Evolutionary conservation across 2,113 vertebrate species (phyloP).

Genomic region (Conger conger): DNA sequence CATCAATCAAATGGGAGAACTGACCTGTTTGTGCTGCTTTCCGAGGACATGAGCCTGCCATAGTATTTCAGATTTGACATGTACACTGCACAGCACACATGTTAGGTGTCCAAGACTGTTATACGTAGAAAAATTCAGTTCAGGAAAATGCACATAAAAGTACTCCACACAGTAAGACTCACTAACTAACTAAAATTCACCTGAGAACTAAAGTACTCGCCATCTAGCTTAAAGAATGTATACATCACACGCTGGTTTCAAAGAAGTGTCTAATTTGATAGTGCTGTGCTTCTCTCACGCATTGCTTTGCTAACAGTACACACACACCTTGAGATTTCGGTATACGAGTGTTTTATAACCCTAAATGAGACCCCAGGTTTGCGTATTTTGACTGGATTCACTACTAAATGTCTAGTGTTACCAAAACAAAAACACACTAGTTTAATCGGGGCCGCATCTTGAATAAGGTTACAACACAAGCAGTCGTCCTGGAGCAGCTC

Average conservation of each 20-base stretch:
- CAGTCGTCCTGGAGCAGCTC: background rate
- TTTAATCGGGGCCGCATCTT: too few species aligned
- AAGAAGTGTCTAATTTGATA: too few species aligned
- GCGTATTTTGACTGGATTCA: too few species aligned
- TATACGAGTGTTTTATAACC: too few species aligned
- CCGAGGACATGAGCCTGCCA: slow-evolving; percentile 91
- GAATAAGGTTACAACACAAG: background rate
- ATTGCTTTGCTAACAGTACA: too few species aligned
- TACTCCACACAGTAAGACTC: background rate
- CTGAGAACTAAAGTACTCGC: background rate
- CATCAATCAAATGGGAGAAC: background rate
- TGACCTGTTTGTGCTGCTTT: slow-evolving; percentile 86
- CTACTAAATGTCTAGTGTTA: too few species aligned
- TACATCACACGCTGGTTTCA: too few species aligned
- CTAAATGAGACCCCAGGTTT: too few species aligned
- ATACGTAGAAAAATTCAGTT: slow-evolving; percentile 68
- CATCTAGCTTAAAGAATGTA: background rate
- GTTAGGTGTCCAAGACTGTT: slow-evolving; percentile 85
- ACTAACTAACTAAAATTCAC: background rate
- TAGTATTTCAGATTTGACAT: slow-evolving; percentile 85
- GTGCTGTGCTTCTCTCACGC: too few species aligned
- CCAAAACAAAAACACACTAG: too few species aligned
- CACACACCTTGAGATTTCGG: too few species aligned
- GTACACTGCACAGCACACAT: slow-evolving; percentile 79
- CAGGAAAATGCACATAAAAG: slow-evolving; percentile 41